Base-by-base conservation (phyloP, 2,797 vertebrate genomes). In the Malurus splendens region DNA sequence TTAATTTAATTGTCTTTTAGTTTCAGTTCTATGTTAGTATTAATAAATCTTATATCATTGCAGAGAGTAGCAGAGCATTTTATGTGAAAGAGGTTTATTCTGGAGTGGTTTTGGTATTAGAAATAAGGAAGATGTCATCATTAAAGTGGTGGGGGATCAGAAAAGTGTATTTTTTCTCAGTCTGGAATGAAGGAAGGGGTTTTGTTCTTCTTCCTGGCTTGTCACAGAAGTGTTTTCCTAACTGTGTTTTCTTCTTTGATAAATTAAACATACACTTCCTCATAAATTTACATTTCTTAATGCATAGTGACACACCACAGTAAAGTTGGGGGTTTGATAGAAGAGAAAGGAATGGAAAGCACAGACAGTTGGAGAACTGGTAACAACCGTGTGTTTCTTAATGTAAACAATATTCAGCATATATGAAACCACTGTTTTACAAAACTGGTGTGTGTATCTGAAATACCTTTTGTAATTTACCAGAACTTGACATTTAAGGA, bases 1-100 rank as follows among this genome's bases (percentile, higher is more conserved):
- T 67, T 74, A 41, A 74, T 87, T 82, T 87, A 5, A 60, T 82
- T 92, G 65, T 74, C 52, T 76, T 90, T 86, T 66, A 73, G 28
- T 52, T 82, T 81, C 64, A 60, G 17, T 50, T 59, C 60, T 70
- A 12, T 18, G 12, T 38, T 47, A 74, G 24, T 24, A 71, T 67
- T 85, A 80, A 55, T 71, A 80, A 82, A 64, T 67, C 0, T 0
- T 74, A 67, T 33, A 27, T 42, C 57, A 70, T 74, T 71, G 24
- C 25, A 79, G 42, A 61, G 5, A 50, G 54, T 30, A 82, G 24
- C 18, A 38, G 41, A 50, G 38, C 6, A 8, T 32, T 54, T 16
- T 18, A 36, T 51, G 6, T 19, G 51, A 75, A 83, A 82, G 19
- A 57, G 10, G 12, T 36, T 77, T 71, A 45, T 70, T 78, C 75